Evolutionary conservation across 2,888 invertebrate species (phyloP).

Genomic region (Clitarchus hookeri): DNA sequence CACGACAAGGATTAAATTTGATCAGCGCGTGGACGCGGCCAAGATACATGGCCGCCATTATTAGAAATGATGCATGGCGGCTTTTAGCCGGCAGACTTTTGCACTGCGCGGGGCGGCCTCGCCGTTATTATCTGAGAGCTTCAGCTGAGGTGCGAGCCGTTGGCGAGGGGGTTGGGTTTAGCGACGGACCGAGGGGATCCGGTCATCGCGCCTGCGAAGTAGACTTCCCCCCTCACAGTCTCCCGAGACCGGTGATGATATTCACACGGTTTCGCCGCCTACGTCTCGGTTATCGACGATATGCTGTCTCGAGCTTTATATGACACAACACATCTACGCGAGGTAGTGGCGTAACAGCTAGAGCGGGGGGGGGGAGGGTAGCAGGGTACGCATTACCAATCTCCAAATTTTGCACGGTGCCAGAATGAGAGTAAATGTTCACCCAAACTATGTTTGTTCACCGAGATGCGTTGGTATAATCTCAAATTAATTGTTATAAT

Average conservation of each 20-base stretch:
- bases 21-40: constrained; percentile 56
- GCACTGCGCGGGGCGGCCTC: constrained; percentile 10
- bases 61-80: constrained; percentile 54
- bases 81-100: constrained; percentile 40
- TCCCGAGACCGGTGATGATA: not conserved
- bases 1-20: constrained; percentile 57
- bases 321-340: too few species aligned
- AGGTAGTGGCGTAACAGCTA: too few species aligned
- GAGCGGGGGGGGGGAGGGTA: too few species aligned
- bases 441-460: too few species aligned
- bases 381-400: too few species aligned
- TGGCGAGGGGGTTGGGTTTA: not conserved
- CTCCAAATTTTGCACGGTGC: too few species aligned
- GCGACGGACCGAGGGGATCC: not conserved
- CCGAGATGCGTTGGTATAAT: too few species aligned
- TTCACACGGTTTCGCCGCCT: not conserved
- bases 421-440: too few species aligned
- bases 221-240: not conserved
- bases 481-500: too few species aligned
- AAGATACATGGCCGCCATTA: constrained; percentile 59
- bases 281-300: too few species aligned
- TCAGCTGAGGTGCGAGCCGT: not conserved
- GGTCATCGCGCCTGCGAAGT: not conserved
- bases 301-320: too few species aligned
- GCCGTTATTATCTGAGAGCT: constrained; percentile 10